These are phyloP conservation scores for Spongilla lacustris DNA, from an alignment of 37 sponge, comb jelly and placozoan genomes.

Conservation along the genomic window DNA sequence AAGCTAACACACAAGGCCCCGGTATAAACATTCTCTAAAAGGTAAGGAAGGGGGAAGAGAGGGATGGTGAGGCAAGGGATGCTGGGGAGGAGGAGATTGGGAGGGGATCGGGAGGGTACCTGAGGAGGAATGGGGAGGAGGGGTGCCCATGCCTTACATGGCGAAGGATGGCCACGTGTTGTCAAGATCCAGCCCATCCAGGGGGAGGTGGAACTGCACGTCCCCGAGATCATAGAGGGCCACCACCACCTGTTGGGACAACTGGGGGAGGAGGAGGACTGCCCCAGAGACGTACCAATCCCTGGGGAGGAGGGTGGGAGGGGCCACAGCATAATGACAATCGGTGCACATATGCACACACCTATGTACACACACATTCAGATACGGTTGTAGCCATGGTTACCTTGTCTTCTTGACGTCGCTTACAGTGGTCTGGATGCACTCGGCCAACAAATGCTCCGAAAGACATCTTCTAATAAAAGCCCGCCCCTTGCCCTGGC, in stretches of 20 bases:
- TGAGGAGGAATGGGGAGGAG: background rate
- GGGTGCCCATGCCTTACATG: conserved; percentile 36
- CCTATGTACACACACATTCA: background rate
- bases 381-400: background rate
- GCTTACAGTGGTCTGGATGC: conserved; percentile 65
- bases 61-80: no score
- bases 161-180: conserved; percentile 81
- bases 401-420: conserved; percentile 79
- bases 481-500: conserved; percentile 72
- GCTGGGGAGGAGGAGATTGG: background rate
- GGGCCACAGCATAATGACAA: background rate
- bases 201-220: conserved; percentile 70
- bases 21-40: no score
- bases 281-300: conserved; percentile 78
- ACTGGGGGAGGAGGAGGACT: conserved; percentile 39
- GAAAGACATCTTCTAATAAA: conserved; percentile 66
- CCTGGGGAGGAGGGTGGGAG: conserved; percentile 23
- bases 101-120: background rate
- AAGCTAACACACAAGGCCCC: no score
- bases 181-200: conserved; percentile 71
- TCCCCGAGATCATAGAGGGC: conserved; percentile 81
- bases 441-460: conserved; percentile 73
- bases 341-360: background rate
- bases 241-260: conserved; percentile 58
- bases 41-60: no score